A percentile compares a stretch with the other conserved stretches of the same genome.
These are phyloP conservation scores for Apamea crenata DNA, from an alignment of 2,888 invertebrate genomes.

Conservation along the genomic window DNA sequence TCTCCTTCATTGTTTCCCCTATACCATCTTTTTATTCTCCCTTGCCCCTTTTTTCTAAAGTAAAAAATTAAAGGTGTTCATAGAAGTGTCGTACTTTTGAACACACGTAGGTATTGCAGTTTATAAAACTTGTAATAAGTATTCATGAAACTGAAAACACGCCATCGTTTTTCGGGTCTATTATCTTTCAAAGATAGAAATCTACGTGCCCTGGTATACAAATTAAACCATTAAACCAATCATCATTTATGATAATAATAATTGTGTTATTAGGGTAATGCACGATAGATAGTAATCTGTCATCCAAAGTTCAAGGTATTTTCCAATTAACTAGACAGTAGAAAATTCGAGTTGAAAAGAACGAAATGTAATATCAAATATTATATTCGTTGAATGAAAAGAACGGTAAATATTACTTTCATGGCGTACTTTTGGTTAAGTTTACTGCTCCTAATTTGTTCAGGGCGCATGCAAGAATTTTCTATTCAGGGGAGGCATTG, in stretches of 20 bases:
- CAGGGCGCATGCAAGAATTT: slow-evolving; percentile 55
- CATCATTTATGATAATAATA: slow-evolving; percentile 32
- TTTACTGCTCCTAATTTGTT: slow-evolving; percentile 53
- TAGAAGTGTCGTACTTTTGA: neutral
- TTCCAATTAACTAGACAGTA: neutral
- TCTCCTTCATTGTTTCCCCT: neutral
- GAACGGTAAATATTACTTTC: slow-evolving; percentile 27
- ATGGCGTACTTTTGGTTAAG: slow-evolving; percentile 28
- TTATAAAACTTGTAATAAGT: neutral
- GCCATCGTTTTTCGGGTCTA: neutral
- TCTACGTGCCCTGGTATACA: slow-evolving; percentile 12
- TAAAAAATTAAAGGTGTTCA: neutral
- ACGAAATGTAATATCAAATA: slow-evolving; percentile 13
- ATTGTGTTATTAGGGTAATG: slow-evolving; percentile 47
- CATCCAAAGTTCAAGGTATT: slow-evolving; percentile 35
- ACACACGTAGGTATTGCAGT: neutral
- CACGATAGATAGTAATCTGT: slow-evolving; percentile 48
- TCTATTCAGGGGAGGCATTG: slow-evolving; percentile 64
- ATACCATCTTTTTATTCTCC: neutral
- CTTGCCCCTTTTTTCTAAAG: neutral
- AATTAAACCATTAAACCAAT: slow-evolving; percentile 40
- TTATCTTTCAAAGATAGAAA: slow-evolving; percentile 15
- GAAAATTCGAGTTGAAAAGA: slow-evolving; percentile 7
- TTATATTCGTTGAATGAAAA: slow-evolving; percentile 21
- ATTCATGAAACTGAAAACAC: neutral